A percentile compares a stretch with the other conserved stretches of the same genome.
Conservation (phyloP, 2,113 vertebrate genomes). For the Delphinapterus leucas region DNA sequence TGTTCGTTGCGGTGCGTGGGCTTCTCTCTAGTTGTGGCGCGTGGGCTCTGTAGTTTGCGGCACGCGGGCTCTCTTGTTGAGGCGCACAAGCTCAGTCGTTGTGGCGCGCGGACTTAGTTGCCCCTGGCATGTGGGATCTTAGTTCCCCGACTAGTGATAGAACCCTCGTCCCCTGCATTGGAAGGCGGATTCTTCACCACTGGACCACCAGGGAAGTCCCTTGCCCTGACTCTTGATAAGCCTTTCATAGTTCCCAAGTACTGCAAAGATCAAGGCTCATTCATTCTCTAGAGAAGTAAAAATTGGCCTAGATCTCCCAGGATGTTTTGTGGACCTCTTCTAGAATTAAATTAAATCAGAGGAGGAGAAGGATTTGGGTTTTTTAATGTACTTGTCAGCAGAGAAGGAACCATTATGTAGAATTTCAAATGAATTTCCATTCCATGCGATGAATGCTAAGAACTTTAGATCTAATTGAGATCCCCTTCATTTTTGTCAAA, state of each 20-base stretch:
- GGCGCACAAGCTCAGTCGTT: no score
- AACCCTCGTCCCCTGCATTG: no score
- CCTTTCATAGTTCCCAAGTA: constrained; percentile 3
- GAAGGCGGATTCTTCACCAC: no score
- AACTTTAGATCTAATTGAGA: constrained; percentile 17
- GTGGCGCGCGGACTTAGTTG: no score
- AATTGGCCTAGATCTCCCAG: not conserved
- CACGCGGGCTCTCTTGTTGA: no score
- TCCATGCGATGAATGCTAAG: not conserved
- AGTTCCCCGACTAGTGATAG: no score
- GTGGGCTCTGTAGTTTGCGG: no score
- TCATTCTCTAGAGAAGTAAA: not conserved
- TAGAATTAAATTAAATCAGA: constrained; percentile 5
- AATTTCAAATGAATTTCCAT: not conserved
- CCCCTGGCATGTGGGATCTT: no score
- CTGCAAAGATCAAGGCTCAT: not conserved
- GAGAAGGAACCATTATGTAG: not conserved
- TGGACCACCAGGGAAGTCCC: no score
- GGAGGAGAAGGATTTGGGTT: not conserved
- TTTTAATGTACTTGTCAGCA: not conserved
- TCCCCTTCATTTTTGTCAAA: constrained; percentile 35
- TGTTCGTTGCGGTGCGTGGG: no score
- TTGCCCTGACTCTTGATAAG: not conserved
- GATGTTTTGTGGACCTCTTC: not conserved
- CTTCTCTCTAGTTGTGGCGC: no score